Conservation (phyloP, 2,113 vertebrate genomes). For the Jaculus jaculus region DNA sequence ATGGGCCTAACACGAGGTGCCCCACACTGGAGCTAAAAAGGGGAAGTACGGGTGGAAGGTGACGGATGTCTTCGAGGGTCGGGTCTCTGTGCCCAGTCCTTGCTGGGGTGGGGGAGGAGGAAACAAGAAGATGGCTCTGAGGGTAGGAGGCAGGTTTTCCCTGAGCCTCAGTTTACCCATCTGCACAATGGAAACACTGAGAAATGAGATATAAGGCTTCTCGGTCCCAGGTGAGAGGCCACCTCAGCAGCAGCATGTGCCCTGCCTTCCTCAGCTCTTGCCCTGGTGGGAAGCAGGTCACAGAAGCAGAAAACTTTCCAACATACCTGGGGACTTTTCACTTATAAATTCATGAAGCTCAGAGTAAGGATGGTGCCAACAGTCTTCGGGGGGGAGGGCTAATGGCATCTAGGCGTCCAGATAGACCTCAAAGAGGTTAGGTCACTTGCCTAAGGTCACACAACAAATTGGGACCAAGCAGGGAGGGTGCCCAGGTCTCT, state of each 20-base stretch:
- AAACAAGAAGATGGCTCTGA: background rate
- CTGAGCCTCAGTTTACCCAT: background rate
- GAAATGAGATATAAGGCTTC: background rate
- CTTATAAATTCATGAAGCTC: background rate
- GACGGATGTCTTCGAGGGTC: background rate
- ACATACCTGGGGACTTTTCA: background rate
- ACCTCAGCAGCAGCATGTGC: background rate
- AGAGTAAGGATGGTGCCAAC: background rate
- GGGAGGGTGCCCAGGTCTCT: background rate
- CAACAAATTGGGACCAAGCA: background rate
- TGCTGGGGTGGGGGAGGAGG: background rate
- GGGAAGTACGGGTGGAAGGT: background rate
- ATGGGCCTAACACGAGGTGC: background rate
- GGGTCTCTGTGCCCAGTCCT: background rate
- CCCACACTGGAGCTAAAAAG: background rate
- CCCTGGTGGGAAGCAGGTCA: background rate
- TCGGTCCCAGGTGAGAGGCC: background rate
- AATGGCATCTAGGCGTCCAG: background rate
- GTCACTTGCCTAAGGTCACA: conserved; percentile 15
- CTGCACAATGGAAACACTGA: conserved; percentile 12
- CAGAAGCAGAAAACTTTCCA: background rate
- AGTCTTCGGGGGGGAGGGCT: background rate
- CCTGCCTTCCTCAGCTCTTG: background rate
- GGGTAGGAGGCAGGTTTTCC: background rate
- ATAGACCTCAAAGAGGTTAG: background rate